Evolutionary conservation across 2,797 vertebrate genomes (phyloP), one percentile per base, ranked within the genome.

Genomic region (Neoniphon sammara): DNA sequence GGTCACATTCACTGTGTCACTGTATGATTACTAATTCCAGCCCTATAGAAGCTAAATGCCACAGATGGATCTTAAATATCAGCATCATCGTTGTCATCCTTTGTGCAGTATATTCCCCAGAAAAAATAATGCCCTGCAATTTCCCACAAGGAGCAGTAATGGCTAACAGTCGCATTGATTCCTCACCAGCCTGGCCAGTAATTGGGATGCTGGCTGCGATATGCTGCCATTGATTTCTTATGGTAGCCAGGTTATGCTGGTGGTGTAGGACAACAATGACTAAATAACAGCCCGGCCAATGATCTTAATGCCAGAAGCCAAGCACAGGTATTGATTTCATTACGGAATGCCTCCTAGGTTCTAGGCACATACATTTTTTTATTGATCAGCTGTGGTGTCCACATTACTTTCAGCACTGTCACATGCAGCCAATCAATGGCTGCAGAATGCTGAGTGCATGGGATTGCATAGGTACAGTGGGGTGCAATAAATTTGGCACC

Each of bases 251-350:
- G 89, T 91, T 90, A 71, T 87, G 71, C 86, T 83, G 82, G 60
- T 75, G 84, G 84, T 91, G 88, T 90, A 85, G 90, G 90, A 92
- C 92, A 90, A 91, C 91, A 79, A 91, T 90, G 91, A 92, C 93
- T 92, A 92, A 93, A 93, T 93, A 92, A 92, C 91, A 91, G 87
- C 86, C 78, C 31, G 84, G 67, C 81, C 88, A 87, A 91, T 92
- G 89, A 92, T 92, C 89, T 89, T 90, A 91, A 93, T 91, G 91
- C 89, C 87, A 90, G 81, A 83, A 92, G 91, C 92, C 91, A 88
- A 90, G 89, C 92, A 87, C 87, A 80, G 81, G 65, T 94, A 94
- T 94, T 91, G 93, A 93, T 93, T 93, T 92, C 82, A 93, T 93
- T 93, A 93, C 88, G 83, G 88, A 92, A 92, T 87, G 91, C 91